Evolutionary conservation across 2,113 vertebrate species (phyloP).

Genomic region (Lepidothrix coronata): DNA sequence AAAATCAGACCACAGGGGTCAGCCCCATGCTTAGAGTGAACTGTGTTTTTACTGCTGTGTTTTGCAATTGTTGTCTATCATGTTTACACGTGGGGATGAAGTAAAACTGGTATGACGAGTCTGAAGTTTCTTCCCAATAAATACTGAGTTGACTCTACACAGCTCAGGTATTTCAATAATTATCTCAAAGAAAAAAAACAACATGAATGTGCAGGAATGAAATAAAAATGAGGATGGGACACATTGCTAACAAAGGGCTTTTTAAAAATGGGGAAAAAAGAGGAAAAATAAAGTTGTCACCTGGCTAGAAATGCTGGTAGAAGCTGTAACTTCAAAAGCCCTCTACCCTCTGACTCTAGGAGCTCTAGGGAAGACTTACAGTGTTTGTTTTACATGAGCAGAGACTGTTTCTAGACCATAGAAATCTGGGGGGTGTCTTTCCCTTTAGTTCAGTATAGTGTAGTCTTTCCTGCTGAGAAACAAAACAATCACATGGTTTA

Average conservation of each 20-base stretch:
- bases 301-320: neutral
- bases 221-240: neutral
- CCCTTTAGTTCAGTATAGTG: neutral
- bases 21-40: fast-evolving
- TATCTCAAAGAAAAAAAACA: neutral
- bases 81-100: neutral
- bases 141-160: neutral
- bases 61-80: neutral
- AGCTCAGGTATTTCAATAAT: neutral
- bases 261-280: neutral
- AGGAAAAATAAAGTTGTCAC: neutral
- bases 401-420: neutral
- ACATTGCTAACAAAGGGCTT: neutral
- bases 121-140: neutral
- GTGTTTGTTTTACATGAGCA: neutral
- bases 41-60: neutral
- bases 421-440: neutral
- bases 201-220: neutral
- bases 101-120: neutral
- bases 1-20: neutral
- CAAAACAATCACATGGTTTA: neutral
- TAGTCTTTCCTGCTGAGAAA: neutral
- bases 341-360: neutral
- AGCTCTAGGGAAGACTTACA: neutral
- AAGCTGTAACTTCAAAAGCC: neutral